Evolutionary conservation across 1,140 invertebrate species (phyloP), one percentile per base, ranked within the genome.

Genomic region (Drosophila kikkawai): DNA sequence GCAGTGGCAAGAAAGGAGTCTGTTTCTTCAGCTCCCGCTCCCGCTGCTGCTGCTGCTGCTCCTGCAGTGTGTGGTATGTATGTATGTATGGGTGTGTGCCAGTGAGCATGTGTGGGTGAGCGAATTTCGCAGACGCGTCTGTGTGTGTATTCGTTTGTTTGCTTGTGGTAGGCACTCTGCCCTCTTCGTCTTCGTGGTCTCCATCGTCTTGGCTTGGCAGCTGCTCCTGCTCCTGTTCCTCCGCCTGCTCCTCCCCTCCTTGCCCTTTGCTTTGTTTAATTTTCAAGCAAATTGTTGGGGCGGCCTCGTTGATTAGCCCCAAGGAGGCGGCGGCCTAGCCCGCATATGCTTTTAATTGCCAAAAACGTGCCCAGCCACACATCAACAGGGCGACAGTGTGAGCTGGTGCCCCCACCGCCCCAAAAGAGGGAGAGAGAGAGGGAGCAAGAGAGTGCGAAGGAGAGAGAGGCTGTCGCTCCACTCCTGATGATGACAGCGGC

Each of bases 301-400:
- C 66, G 81, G 50, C 77, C 64, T 69, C 78, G 81, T 82, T 88
- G 84, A 88, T 88, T 90, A 90, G 84, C 84, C 85, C 81, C 63
- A 56, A 85, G 56, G 81, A 60, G 74, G 36, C 58, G 63, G 74
- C 58, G 44, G 56, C 60, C 55, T 79, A 59, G 75, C 84, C 85
- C 84, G 84, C 84, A 88, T 88, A 88, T 90, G 81, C 85, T 75
- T 90, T 84, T 86, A 86, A 87, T 86, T 86, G 82, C 79, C 83
- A 69, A 82, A 82, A 80, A 69, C 70, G 50, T 66, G 59, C 73
- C 69, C 68, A 70, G 74, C 73, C 78, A 85, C 73, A 81, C 65
- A 80, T 84, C 68, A 77, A 67, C 75, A 68, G 53, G 67, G 29
- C 41, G 57, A 42, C 71, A 42, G 53, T 45, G 74, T 29, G 63